Base-by-base conservation (phyloP, 2,113 vertebrate genomes). In the Gymnogyps californianus region DNA sequence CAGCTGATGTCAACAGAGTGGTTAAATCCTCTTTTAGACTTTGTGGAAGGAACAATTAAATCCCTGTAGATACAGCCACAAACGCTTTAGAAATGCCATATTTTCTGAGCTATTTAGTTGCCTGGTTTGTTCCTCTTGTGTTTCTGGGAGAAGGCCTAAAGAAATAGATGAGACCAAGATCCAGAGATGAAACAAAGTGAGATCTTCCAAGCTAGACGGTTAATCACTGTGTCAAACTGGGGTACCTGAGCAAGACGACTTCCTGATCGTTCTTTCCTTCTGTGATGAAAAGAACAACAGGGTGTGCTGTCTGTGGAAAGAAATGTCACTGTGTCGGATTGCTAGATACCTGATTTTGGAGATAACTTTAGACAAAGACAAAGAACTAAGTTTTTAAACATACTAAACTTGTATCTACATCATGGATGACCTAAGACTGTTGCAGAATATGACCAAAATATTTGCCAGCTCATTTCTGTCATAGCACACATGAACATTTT, bases 21-120 rank as follows among this genome's bases (percentile, higher is more conserved):
- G 61, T 61, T 76, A 95, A 95, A 96, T 95, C 70, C 77, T 91
- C 86, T 95, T 96, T 96, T 34, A 89, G 81, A 91, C 76, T 93
- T 71, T 49, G 82, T 40, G 55, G 65, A 87, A 96, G 26, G 74
- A 94, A 93, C 87, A 89, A 92, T 82, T 64, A 89, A 82, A 92
- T 84, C 70, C 74, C 81, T 89, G 47, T 74, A 79, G 81, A 86
- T 72, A 55, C 0, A 0, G 64, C 72, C 61, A 75, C 83, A 91
- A 83, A 74, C 0, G 1, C 62, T 83, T 87, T 28, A 94, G 49
- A 34, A 36, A 79, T 26, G 49, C 8, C 75, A 55, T 32, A 4
- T 61, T 91, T 95, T 77, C 12, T 46, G 42, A 93, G 46, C 42
- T 66, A 13, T 58, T 58, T 55, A 44, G 16, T 72, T 94, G 38